phyloP scores from a whole-genome alignment of 1,140 invertebrate species.

The Orius insidiosus region DNA sequence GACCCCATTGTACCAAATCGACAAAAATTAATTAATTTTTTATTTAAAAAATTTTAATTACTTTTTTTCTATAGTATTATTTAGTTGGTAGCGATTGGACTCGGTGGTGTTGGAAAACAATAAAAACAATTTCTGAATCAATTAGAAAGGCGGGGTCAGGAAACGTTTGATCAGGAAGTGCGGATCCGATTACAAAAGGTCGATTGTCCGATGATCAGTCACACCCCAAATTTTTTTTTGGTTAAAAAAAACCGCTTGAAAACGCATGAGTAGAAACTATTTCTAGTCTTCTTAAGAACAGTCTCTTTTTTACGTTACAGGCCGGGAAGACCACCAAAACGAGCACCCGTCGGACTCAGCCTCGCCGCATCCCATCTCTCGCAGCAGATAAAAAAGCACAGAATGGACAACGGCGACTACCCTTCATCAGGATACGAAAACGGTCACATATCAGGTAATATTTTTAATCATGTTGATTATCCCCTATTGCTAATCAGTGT shows the following conservation, averaged over 20 bases:
- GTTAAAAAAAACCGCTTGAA: neutral
- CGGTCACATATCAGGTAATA: constrained; percentile 65
- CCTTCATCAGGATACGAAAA: constrained; percentile 53
- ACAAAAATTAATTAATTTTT: no score
- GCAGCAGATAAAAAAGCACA: constrained; percentile 78
- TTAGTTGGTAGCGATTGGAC: no score
- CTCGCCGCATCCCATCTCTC: constrained; percentile 65
- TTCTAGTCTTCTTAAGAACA: constrained; percentile 27
- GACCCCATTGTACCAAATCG: no score
- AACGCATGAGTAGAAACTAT: no score
- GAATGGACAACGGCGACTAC: constrained; percentile 81
- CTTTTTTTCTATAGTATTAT: no score
- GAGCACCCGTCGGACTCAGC: constrained; percentile 74
- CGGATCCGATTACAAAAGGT: constrained; percentile 1
- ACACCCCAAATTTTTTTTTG: neutral
- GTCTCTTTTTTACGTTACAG: constrained; percentile 47
- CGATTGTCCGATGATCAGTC: neutral
- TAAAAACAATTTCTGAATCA: neutral
- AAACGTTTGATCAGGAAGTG: neutral
- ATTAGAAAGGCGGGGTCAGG: neutral
- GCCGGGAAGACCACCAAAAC: constrained; percentile 90
- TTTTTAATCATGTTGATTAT: neutral
- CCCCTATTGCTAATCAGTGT: neutral
- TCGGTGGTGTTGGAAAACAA: neutral
- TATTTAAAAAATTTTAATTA: no score